phyloP scores from a whole-genome alignment of 2,797 vertebrate genomes.

The Catamblyrhynchus diadema region DNA sequence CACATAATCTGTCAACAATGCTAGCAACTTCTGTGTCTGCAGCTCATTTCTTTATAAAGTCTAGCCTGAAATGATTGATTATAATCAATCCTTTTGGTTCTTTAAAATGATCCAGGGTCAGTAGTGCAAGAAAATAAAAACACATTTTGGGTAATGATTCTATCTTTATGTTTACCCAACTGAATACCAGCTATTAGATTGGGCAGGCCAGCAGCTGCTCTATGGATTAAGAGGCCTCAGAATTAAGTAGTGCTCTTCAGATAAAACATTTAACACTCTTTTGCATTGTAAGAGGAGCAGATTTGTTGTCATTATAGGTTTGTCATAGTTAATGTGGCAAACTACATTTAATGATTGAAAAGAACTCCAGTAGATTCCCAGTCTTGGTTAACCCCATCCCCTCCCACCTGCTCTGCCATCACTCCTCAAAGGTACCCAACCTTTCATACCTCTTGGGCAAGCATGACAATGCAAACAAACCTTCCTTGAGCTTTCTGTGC shows the following conservation, averaged over 20 bases:
- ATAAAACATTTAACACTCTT: neutral
- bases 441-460: neutral
- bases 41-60: neutral
- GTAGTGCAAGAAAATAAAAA: neutral
- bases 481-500: neutral
- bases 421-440: neutral
- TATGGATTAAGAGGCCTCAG: neutral
- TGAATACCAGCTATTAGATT: neutral
- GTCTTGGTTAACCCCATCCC: neutral
- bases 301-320: neutral
- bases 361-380: neutral
- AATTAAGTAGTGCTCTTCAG: conserved; percentile 1
- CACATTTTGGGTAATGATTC: neutral
- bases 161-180: conserved; percentile 26
- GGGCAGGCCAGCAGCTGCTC: neutral
- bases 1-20: neutral
- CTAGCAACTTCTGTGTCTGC: neutral
- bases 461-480: neutral
- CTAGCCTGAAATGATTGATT: neutral
- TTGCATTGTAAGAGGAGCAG: neutral
- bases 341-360: neutral
- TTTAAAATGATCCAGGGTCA: neutral
- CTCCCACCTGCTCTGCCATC: neutral
- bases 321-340: neutral
- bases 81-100: neutral